phyloP scores from a whole-genome alignment of 30 jellyfish, hydroid and myxozoan species.

The Aurelia sp. region DNA sequence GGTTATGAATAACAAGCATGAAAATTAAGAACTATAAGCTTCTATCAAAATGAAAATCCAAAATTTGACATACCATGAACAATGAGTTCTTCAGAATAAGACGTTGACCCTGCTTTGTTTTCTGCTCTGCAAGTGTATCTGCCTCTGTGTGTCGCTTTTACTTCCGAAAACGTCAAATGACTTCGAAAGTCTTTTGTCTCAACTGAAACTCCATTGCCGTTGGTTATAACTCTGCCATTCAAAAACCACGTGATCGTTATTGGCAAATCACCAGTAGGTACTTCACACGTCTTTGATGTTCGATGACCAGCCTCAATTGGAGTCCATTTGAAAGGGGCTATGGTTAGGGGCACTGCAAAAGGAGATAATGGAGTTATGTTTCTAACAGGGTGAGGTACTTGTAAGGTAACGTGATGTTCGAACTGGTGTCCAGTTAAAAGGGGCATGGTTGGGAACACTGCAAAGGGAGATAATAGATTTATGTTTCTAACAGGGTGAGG shows the following conservation, averaged over 20 bases:
- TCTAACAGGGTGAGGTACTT: too few species aligned
- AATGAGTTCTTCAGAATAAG: conserved; percentile 74
- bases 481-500: too few species aligned
- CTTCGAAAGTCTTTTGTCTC: conserved; percentile 44
- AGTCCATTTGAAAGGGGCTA: conserved; percentile 79
- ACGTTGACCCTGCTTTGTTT: conserved; percentile 80
- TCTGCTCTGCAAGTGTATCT: conserved; percentile 92
- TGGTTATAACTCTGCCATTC: conserved; percentile 66
- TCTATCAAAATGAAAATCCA: too few species aligned
- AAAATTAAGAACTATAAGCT: too few species aligned
- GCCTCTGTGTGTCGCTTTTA: conserved; percentile 80
- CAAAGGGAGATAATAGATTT: neutral
- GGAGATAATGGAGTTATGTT: too few species aligned
- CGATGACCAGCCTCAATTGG: conserved; percentile 88
- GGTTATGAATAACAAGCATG: too few species aligned
- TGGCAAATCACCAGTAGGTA: conserved; percentile 81
- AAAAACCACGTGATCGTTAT: conserved; percentile 85
- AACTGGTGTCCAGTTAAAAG: conserved; percentile 76
- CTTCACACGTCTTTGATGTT: conserved; percentile 76
- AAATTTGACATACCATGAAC: conserved; percentile 72
- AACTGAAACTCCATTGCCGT: conserved; percentile 63
- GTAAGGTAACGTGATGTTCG: too few species aligned
- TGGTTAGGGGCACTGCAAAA: conserved; percentile 84
- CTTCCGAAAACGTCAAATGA: conserved; percentile 62
- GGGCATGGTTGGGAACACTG: conserved; percentile 92